Evolutionary conservation across 2,797 vertebrate species (phyloP).

Genomic region (Rhabdophis nuchalis): DNA sequence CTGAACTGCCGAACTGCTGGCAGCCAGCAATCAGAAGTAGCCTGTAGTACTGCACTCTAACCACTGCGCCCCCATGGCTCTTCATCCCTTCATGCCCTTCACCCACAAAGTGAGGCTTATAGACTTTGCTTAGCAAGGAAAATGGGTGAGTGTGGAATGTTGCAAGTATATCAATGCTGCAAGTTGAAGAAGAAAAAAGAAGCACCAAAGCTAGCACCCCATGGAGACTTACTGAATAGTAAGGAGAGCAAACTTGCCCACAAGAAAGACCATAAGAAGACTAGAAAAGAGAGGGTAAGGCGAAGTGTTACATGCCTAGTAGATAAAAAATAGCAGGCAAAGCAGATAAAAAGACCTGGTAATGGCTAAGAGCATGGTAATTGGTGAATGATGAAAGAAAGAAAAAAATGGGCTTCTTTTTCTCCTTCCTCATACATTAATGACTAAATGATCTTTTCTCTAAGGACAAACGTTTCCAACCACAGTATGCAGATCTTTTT

Average conservation of each 20-base stretch:
- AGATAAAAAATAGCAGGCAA: not conserved
- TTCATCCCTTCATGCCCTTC: not conserved
- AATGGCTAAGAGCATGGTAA: not conserved
- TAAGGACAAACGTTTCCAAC: constrained; percentile 31
- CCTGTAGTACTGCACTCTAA: no score
- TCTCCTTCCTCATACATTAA: constrained; percentile 13
- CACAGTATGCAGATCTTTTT: constrained; percentile 29
- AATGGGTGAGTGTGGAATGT: not conserved
- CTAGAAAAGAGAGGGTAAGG: not conserved
- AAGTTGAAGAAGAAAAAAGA: not conserved
- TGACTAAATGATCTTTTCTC: constrained; percentile 33
- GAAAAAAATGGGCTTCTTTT: constrained; percentile 11
- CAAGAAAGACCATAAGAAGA: not conserved
- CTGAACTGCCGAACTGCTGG: no score
- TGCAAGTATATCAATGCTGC: not conserved
- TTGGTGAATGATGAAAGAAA: not conserved
- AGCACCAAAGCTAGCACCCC: not conserved
- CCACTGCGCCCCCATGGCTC: no score
- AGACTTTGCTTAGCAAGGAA: not conserved
- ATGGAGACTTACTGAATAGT: not conserved
- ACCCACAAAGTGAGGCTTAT: not conserved
- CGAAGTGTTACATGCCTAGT: not conserved
- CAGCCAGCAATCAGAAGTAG: no score
- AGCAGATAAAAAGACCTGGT: not conserved
- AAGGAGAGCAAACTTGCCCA: not conserved